Base-by-base conservation (phyloP, 2,113 vertebrate species). In the Grus americana region DNA sequence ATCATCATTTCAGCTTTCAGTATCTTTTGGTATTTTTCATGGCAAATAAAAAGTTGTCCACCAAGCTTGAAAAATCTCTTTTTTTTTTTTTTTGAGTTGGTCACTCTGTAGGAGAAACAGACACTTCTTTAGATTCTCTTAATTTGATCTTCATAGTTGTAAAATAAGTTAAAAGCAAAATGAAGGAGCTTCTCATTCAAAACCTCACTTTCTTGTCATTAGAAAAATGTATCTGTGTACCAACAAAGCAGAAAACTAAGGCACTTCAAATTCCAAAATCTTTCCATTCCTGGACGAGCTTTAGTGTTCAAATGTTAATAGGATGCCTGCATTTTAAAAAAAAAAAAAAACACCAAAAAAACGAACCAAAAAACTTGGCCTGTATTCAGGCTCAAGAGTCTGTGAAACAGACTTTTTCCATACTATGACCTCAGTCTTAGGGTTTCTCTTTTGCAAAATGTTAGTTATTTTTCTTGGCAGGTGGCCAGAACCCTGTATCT, bases 371-470 rank as follows among this genome's bases (percentile, higher is more conserved):
- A 95, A 90, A 23, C 75, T 95, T 95, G 96, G 97, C 94, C 90
- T 78, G 79, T 52, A 54, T 96, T 98, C 97, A 97, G 96, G 73
- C 94, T 97, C 92, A 97, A 96, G 94, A 97, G 96, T 97, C 97
- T 98, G 96, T 93, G 86, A 97, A 98, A 97, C 97, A 98, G 98
- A 98, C 97, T 98, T 98, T 98, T 98, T 98, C 98, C 97, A 96
- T 97, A 95, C 93, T 96, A 97, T 97, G 98, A 98, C 97, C 97
- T 98, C 97, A 98, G 93, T 95, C 95, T 97, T 93, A 96, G 92
- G 86, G 96, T 96, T 97, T 97, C 90, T 97, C 92, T 96, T 78
- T 96, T 93, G 82, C 94, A 97, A 97, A 97, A 98, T 95, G 93
- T 84, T 96, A 96, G 96, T 89, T 98, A 97, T 98, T 98, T 98